Evolutionary conservation across 2,797 vertebrate genomes (phyloP), one percentile per base, ranked within the genome.

Genomic region (Alosa sapidissima): DNA sequence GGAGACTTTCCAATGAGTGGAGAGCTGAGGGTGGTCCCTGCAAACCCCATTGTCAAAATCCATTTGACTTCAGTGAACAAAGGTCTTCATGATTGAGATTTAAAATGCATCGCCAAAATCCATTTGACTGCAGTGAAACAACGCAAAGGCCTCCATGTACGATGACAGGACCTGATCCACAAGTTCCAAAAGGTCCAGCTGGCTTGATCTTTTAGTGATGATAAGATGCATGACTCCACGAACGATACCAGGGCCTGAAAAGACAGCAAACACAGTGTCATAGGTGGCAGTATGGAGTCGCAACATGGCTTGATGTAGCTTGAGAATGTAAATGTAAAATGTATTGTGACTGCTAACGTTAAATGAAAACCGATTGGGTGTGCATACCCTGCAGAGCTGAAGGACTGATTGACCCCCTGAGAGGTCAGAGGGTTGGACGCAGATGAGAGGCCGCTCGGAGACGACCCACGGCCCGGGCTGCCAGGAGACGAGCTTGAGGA

Each of bases 401-500:
- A 98, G 85, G 95, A 93, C 89, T 97, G 97, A 92, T 96, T 96
- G 92, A 95, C 94, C 90, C 92, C 96, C 88, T 97, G 97, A 91
- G 97, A 94, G 75, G 95, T 90, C 89, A 96, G 90, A 8, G 96
- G 94, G 86, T 94, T 92, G 48, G 95, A 94, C 89, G 92, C 89
- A 5, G 96, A 92, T 47, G 96, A 95, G 72, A 97, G 93, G 8
- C 94, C 86, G 90, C 95, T 94, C n/a, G 98, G 98, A 60, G 98
- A 98, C 0, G 96, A 96, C 87, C 97, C 96, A 52, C 97, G 96
- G 91, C 97, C 97, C 82, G 93, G 92, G 84, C 95, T 97, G 91
- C 96, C 97, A 2, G 98, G 97, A 87, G 98, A 98, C 85, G 98
- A 98, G 85, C 96, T 98, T 62, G 97, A 97, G 75, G 97, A 98